Percentiles rank a stretch among this genome's conserved stretches.
Conservation (phyloP, 2,113 vertebrate genomes). For the Cygnus buccinator region DNA sequence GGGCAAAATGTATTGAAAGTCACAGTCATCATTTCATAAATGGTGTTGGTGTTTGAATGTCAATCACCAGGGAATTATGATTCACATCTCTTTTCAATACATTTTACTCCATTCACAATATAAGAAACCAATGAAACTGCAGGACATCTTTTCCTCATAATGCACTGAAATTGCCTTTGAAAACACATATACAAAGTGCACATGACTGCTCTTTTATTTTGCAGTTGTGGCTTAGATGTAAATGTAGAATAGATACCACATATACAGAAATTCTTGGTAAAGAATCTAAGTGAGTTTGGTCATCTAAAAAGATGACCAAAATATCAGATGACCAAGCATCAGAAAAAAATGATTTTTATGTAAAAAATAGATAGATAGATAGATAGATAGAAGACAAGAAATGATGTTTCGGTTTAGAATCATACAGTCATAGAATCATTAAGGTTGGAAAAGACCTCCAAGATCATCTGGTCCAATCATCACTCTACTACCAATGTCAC, state of each 20-base stretch:
- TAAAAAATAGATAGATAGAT: neutral
- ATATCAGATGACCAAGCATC: neutral
- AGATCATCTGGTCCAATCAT: no score
- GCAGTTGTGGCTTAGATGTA: neutral
- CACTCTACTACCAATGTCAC: no score
- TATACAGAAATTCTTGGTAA: neutral
- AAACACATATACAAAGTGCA: neutral
- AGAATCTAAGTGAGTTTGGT: neutral
- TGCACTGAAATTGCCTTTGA: neutral
- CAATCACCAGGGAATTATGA: neutral
- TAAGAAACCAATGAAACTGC: neutral
- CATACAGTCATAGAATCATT: neutral
- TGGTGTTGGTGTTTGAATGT: constrained; percentile 6
- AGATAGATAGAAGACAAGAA: neutral
- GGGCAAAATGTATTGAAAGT: constrained; percentile 31
- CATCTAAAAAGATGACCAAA: neutral
- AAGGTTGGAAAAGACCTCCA: neutral
- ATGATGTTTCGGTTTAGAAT: neutral
- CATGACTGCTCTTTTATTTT: neutral
- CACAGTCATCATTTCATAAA: constrained; percentile 30
- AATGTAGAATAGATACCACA: neutral
- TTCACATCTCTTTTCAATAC: neutral
- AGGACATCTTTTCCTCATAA: constrained; percentile 17
- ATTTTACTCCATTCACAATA: neutral
- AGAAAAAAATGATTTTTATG: neutral